Evolutionary conservation across 2,888 invertebrate genomes (phyloP).

Genomic region (Beris chalybata): DNA sequence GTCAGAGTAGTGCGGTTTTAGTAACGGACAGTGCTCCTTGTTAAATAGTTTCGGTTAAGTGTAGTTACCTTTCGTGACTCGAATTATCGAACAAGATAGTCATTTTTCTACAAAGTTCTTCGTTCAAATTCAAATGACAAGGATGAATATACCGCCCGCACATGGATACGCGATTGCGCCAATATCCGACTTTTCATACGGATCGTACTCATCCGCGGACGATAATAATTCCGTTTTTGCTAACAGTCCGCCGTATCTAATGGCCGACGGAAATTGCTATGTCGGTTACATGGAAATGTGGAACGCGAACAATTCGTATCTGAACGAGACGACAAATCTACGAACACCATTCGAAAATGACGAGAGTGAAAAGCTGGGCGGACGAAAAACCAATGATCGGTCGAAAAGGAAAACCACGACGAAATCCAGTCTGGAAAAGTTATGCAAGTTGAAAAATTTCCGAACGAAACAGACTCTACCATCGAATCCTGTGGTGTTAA

Average conservation of each 20-base stretch:
- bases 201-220: slow-evolving; percentile 6
- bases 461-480: slow-evolving; percentile 43
- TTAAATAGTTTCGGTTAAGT: background rate
- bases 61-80: no score
- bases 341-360: slow-evolving; percentile 11
- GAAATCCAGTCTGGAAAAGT: background rate
- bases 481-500: slow-evolving; percentile 62
- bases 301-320: background rate
- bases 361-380: background rate
- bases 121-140: slow-evolving; percentile 6
- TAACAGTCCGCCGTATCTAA: slow-evolving; percentile 26
- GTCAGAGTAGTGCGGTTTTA: background rate
- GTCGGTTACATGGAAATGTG: slow-evolving; percentile 13
- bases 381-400: background rate
- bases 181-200: slow-evolving; percentile 3
- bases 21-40: background rate
- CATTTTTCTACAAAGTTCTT: background rate
- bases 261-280: background rate
- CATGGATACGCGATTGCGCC: slow-evolving; percentile 5
- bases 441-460: slow-evolving; percentile 1
- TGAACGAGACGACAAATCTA: background rate
- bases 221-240: slow-evolving; percentile 15
- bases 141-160: slow-evolving; percentile 14
- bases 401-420: background rate
- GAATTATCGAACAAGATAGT: no score